Conservation (phyloP, 1,140 invertebrate species). For the Paraescarpia echinospica region DNA sequence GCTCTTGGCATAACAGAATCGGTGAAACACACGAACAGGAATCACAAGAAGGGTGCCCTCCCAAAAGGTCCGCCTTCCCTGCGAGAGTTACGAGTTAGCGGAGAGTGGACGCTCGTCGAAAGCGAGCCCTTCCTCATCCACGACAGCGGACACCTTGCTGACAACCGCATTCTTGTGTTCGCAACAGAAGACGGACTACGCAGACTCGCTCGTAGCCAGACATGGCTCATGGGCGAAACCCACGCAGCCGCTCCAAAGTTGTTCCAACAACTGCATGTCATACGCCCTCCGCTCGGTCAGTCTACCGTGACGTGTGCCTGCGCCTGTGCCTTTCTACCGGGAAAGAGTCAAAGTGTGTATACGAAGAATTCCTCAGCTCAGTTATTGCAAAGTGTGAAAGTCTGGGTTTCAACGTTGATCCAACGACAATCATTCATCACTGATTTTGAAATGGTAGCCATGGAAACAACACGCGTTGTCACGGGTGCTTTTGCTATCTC, state of each 20-base stretch:
- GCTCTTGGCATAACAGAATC: constrained; percentile 2
- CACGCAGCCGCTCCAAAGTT: constrained; percentile 27
- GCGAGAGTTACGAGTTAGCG: constrained; percentile 1
- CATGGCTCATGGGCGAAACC: constrained; percentile 33
- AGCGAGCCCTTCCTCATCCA: constrained; percentile 9
- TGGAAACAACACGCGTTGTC: background rate
- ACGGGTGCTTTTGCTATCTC: constrained; percentile 37
- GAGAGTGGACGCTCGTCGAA: constrained; percentile 2
- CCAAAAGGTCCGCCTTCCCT: constrained; percentile 9
- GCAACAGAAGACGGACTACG: constrained; percentile 5
- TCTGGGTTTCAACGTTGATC: constrained; percentile 15
- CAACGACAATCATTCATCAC: constrained; percentile 2
- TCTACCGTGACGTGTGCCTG: constrained; percentile 26
- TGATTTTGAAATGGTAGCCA: background rate
- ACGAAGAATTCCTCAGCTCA: constrained; percentile 16
- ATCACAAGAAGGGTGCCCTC: constrained; percentile 16
- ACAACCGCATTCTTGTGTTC: background rate
- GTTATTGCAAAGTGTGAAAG: background rate
- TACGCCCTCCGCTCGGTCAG: constrained; percentile 26
- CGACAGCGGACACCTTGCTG: constrained; percentile 12
- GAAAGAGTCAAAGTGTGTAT: constrained; percentile 19
- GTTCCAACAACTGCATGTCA: constrained; percentile 34
- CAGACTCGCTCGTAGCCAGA: constrained; percentile 16
- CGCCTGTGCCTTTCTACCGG: constrained; percentile 29
- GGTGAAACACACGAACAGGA: background rate